phyloP scores from a whole-genome alignment of 2,888 invertebrate genomes.

The Esperia sulphurella region DNA sequence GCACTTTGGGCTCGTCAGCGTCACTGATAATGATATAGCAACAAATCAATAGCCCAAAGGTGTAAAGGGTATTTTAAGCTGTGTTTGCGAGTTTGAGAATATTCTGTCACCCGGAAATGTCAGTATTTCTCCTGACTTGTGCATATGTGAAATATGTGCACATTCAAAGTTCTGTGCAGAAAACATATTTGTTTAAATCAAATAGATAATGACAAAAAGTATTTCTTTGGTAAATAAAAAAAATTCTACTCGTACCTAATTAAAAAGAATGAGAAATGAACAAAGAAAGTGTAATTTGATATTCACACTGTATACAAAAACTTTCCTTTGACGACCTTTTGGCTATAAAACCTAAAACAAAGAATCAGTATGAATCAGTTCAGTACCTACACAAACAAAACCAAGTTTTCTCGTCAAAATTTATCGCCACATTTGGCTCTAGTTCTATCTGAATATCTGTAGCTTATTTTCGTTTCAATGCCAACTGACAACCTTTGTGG shows the following conservation, averaged over 20 bases:
- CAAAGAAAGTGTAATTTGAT: too few relatives aligned
- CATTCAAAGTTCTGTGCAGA: too few relatives aligned
- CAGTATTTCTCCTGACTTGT: not conserved
- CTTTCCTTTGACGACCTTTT: not conserved
- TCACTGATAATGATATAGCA: conserved; percentile 13
- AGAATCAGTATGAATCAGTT: not conserved
- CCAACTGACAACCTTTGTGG: conserved; percentile 43
- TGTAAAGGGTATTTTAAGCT: not conserved
- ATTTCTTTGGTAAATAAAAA: too few relatives aligned
- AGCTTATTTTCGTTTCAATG: conserved; percentile 41
- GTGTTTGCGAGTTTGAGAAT: not conserved
- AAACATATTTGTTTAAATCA: too few relatives aligned
- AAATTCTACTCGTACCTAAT: too few relatives aligned
- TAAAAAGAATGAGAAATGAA: too few relatives aligned
- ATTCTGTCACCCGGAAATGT: conserved; percentile 6
- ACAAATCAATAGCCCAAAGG: conserved; percentile 23
- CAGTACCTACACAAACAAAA: not conserved
- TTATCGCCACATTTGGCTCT: conserved; percentile 50
- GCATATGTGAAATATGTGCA: too few relatives aligned
- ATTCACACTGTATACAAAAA: too few relatives aligned
- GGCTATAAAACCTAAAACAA: not conserved
- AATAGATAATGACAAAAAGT: too few relatives aligned
- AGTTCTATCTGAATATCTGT: conserved; percentile 20
- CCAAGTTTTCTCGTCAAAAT: conserved; percentile 16
- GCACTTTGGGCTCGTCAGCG: conserved; percentile 3